Evolutionary conservation across 1,140 invertebrate species (phyloP).

Genomic region (Papilio helenus): DNA sequence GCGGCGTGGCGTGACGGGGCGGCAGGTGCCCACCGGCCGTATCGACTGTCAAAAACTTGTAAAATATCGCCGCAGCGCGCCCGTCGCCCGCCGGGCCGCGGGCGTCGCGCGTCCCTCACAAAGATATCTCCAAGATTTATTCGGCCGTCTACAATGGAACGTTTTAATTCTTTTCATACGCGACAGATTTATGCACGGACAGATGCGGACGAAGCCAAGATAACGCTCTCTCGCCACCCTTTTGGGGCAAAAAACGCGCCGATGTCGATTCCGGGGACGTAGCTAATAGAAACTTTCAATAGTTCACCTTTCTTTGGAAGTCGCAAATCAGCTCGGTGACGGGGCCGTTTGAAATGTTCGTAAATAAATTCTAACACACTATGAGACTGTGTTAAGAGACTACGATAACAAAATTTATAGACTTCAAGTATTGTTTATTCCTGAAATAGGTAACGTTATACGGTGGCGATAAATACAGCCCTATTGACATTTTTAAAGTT

Average conservation of each 20-base stretch:
- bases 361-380: conserved; percentile 4
- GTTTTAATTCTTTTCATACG: conserved; percentile 82
- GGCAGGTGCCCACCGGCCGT: conserved; percentile 66
- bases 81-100: conserved; percentile 60
- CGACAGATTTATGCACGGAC: conserved; percentile 78
- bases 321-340: conserved; percentile 40
- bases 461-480: too few relatives aligned
- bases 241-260: conserved; percentile 41
- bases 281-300: conserved; percentile 33
- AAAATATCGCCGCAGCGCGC: conserved; percentile 78
- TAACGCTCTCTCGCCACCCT: conserved; percentile 56
- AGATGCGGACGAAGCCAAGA: conserved; percentile 63
- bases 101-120: conserved; percentile 65
- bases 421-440: neutral
- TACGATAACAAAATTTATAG: neutral
- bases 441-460: neutral
- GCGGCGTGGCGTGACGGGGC: neutral
- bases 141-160: conserved; percentile 73
- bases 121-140: conserved; percentile 81
- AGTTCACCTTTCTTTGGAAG: conserved; percentile 17
- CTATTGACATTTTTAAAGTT: too few relatives aligned
- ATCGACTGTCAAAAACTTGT: conserved; percentile 84
- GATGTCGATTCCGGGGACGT: conserved; percentile 38
- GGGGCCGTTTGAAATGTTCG: conserved; percentile 26
- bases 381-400: neutral